Evolutionary conservation across 2,797 vertebrate species (phyloP).

Genomic region (Choloepus didactylus): DNA sequence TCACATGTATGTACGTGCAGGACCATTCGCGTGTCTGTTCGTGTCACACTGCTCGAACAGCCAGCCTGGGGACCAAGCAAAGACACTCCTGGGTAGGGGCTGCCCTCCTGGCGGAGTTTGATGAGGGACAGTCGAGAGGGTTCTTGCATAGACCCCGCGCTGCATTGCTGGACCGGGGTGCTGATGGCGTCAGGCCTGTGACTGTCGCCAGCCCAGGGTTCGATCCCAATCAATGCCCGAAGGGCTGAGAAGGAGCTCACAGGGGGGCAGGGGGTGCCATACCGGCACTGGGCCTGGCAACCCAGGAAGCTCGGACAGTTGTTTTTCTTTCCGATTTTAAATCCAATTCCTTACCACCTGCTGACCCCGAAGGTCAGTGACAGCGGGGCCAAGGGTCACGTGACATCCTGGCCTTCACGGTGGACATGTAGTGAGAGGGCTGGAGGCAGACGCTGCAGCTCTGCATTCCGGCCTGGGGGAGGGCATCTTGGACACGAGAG

Average conservation of each 20-base stretch:
- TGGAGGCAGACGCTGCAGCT: accelerated
- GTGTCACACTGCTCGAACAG: accelerated
- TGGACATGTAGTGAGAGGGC: accelerated
- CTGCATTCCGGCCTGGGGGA: accelerated
- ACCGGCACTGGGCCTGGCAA: accelerated
- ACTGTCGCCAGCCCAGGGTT: neutral
- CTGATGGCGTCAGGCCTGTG: accelerated
- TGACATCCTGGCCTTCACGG: accelerated
- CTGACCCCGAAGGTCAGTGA: neutral
- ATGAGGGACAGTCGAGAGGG: accelerated
- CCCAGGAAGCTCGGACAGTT: accelerated
- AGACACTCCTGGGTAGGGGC: no score
- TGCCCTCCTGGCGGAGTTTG: neutral
- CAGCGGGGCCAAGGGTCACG: accelerated
- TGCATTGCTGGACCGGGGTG: accelerated
- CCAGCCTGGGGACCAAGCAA: neutral
- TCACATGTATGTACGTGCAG: no score
- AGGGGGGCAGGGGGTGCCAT: accelerated
- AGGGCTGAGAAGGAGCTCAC: accelerated
- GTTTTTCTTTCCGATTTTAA: neutral
- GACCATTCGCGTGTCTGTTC: no score
- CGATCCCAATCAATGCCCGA: accelerated
- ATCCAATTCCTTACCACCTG: no score
- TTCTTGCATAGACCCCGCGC: accelerated
- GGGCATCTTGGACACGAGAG: neutral